These are phyloP conservation scores for Ricordea florida DNA, from an alignment of 92 coral and sea anemone species.

Conservation along the genomic window DNA sequence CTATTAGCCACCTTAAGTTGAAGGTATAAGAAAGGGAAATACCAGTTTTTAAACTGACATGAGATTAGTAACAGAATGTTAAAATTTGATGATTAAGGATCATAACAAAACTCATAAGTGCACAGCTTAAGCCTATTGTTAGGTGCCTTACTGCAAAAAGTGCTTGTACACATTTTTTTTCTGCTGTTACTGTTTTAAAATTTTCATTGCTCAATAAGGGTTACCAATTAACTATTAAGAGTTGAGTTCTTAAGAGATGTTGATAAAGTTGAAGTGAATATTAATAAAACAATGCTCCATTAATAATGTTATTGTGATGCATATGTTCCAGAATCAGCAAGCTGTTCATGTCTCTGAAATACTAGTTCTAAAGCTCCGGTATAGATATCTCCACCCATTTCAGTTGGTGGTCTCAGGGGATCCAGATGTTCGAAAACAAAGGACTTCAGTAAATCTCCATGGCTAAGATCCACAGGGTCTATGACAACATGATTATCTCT, in stretches of 20 bases:
- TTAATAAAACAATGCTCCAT: constrained; percentile 7
- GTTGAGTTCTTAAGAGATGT: constrained; percentile 1
- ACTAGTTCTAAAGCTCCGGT: constrained; percentile 19
- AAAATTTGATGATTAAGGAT: constrained; percentile 1
- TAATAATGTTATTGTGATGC: neutral
- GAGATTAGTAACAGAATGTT: too few species aligned
- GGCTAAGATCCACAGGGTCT: constrained; percentile 12
- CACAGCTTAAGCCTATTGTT: neutral
- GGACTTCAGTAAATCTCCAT: constrained; percentile 2
- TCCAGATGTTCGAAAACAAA: constrained; percentile 23
- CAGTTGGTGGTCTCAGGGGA: constrained; percentile 34
- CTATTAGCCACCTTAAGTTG: too few species aligned
- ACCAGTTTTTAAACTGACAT: too few species aligned
- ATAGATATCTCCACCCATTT: constrained; percentile 40
- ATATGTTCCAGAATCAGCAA: constrained; percentile 11
- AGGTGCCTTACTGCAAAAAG: neutral
- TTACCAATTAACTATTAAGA: neutral
- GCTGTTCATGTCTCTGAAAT: constrained; percentile 12
- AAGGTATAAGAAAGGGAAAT: too few species aligned
- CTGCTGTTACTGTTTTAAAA: constrained; percentile 1
- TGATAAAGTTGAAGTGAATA: constrained; percentile 9
- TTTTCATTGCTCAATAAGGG: neutral
- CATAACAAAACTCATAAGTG: constrained; percentile 2
- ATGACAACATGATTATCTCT: constrained; percentile 25
- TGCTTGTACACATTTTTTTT: neutral